Evolutionary conservation across 2,797 vertebrate species (phyloP), one percentile per base, ranked within the genome.

Genomic region (Hydrolagus colliei): DNA sequence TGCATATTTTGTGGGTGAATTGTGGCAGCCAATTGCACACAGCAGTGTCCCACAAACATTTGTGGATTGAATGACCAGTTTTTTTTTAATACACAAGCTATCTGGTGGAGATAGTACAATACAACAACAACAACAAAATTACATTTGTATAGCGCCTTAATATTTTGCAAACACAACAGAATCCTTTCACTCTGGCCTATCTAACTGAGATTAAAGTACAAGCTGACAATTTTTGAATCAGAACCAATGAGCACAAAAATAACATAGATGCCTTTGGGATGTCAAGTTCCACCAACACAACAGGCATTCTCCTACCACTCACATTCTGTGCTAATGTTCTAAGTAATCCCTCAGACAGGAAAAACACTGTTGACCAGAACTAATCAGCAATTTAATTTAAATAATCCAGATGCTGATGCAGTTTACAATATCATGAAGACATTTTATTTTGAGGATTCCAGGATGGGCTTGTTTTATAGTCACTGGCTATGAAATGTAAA

Each of bases 201-300:
- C 62, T 82, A 27, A 84, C 27, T 52, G 32, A 41, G 62, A 80
- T 22, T 22, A 79, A 52, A 52, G 41, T 52, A 52, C 5, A 32
- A 65, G 62, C 77, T 65, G 59, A 22, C 59, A 63, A 32, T 18
- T 8, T 16, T 80, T 9, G 65, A 18, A 27, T 68, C 63, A 84
- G 68, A 68, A 84, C 16, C 32, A 84, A 84, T 84, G 79, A 82
- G 41, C 68, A 32, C 77, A 84, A 84, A 84, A 68, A 41, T 32
- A 68, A 35, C 63, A 12, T 35, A 20, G 65, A 71, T 71, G 14
- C 68, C 79, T 84, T 84, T n/a, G 16, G 68, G 32, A 1, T 27
- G 63, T 71, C 65, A 9, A 27, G 32, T 52, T 41, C 52, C 63
- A 84, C 18, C 32, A 20, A 41, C 41, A 20, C 79, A 84, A 84